These are phyloP conservation scores for Penaeus japonicus DNA, from an alignment of 1,140 invertebrate species.

Conservation along the genomic window DNA sequence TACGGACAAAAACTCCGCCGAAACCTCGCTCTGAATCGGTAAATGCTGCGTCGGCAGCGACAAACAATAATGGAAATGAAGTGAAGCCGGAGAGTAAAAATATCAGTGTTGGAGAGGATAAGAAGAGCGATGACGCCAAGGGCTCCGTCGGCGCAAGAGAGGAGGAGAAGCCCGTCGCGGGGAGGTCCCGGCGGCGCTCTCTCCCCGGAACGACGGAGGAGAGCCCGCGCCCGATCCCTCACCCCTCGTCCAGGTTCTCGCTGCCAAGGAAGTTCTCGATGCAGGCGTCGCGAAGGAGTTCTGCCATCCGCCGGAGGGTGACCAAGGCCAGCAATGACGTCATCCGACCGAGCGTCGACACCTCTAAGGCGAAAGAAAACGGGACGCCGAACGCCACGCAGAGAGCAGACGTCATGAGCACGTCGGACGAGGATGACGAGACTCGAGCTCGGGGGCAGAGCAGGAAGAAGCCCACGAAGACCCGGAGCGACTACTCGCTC, in stretches of 20 bases:
- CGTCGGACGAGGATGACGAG: background rate
- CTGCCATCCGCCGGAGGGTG: background rate
- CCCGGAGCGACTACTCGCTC: background rate
- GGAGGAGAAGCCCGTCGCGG: background rate
- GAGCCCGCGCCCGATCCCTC: background rate
- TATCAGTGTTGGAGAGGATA: too few species aligned
- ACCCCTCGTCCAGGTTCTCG: background rate
- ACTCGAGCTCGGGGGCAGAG: background rate
- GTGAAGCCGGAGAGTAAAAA: too few species aligned
- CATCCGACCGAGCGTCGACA: background rate
- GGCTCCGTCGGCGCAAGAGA: too few species aligned
- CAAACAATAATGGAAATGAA: too few species aligned
- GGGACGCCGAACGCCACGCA: background rate
- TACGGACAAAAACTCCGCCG: too few species aligned
- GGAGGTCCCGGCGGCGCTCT: background rate
- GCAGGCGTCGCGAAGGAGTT: background rate
- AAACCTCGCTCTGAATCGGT: too few species aligned
- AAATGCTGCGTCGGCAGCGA: too few species aligned
- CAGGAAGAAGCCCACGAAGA: background rate
- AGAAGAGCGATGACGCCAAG: too few species aligned
- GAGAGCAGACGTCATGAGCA: background rate
- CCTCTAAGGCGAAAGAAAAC: background rate
- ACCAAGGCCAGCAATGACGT: background rate
- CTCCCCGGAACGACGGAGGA: background rate
- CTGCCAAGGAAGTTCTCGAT: slow-evolving; percentile 37